Base-by-base conservation (phyloP, 2,888 invertebrate species). In the Harpalus rubripes region DNA sequence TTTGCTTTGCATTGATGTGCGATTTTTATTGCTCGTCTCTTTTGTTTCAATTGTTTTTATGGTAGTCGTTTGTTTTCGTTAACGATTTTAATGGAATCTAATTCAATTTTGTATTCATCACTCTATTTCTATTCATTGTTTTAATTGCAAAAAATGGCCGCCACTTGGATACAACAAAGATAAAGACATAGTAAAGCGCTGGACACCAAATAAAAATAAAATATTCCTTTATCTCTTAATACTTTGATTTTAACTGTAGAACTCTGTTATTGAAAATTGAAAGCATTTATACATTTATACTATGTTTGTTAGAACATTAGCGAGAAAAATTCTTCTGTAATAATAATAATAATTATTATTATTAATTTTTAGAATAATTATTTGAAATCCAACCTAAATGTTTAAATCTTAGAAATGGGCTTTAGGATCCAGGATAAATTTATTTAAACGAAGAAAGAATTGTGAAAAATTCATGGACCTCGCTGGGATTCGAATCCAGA, bases 31-130 rank as follows among this genome's bases (percentile, higher is more conserved):
- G 68, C 68, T 68, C 63, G 10, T n/a, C 63, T 26, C 63, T 68
- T 68, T 68, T 68, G 68, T 68, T 68, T 68, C 68, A 68, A 68
- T 68, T 68, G 68, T 39, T 68, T 68, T 68, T 68, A 68, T 39
- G 68, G 68, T 16, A 68, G 7, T 68, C 68, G 41, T 68, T 68
- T 68, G 68, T 68, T 68, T 41, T 68, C 39, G 68, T 68, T 68
- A 68, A 68, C 68, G 68, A 68, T 68, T 68, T 68, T 22, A 68
- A 39, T 68, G 15, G 68, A 68, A 68, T 15, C 68, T 68, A 68
- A 68, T 41, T 68, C 68, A 32, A 39, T 39, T n/a, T 39, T 68
- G 15, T 41, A 32, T 68, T 26, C 32, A 41, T 68, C 68, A 68
- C 15, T 68, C 68, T 68, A 68, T 68, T 68, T 68, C 68, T 68